These are phyloP conservation scores for Panthera uncia DNA, from an alignment of 2,113 vertebrate species.

Conservation along the genomic window DNA sequence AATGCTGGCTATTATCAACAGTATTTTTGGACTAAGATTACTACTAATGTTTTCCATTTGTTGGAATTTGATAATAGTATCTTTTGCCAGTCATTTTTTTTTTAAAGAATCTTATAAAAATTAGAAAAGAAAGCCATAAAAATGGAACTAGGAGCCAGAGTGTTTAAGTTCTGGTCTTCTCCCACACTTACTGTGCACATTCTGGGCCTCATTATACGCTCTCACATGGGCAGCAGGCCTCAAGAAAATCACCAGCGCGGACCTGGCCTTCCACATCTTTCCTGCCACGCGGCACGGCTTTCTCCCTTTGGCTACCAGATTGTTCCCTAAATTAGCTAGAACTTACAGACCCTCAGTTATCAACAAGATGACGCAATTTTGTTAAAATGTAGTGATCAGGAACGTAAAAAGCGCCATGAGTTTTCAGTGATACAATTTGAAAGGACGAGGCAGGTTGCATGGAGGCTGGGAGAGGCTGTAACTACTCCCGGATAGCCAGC, in stretches of 20 bases:
- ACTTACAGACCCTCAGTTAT: background rate
- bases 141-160: background rate
- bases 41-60: background rate
- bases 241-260: background rate
- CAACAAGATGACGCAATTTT: background rate
- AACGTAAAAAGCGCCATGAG: background rate
- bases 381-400: background rate
- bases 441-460: background rate
- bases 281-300: background rate
- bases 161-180: background rate
- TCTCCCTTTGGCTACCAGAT: background rate
- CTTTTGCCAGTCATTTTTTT: background rate
- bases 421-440: background rate
- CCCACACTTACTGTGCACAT: background rate
- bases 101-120: constrained; percentile 8
- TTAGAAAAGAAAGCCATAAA: background rate
- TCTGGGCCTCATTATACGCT: background rate
- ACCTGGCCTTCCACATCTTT: background rate
- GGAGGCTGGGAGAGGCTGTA: background rate
- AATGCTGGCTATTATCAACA: background rate
- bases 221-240: rapidly evolving
- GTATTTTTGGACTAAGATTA: background rate
- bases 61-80: background rate
- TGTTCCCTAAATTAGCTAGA: background rate
- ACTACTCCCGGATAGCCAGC: background rate